These are phyloP conservation scores for Caenorhabditis macrosperma DNA, from an alignment of 2,888 invertebrate species.

Conservation along the genomic window DNA sequence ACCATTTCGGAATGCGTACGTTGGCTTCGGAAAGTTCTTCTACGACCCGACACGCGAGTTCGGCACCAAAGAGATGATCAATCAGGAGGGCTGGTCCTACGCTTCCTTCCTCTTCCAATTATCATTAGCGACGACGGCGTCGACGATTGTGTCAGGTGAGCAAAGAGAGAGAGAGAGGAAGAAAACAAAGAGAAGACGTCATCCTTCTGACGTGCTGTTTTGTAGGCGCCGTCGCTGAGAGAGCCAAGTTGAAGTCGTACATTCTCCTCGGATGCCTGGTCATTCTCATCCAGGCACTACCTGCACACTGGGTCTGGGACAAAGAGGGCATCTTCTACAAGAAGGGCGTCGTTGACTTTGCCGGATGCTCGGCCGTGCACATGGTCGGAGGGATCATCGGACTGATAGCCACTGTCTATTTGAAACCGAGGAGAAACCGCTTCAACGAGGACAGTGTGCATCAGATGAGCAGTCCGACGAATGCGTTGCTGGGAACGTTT, in stretches of 20 bases:
- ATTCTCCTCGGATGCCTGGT: constrained; percentile 76
- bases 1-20: constrained; percentile 71
- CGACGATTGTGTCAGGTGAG: constrained; percentile 78
- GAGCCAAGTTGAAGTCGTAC: constrained; percentile 77
- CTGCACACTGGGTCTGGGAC: constrained; percentile 82
- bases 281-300: constrained; percentile 79
- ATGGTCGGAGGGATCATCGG: constrained; percentile 78
- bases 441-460: constrained; percentile 72
- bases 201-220: constrained; percentile 9
- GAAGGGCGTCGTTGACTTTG: constrained; percentile 78
- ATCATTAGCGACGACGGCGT: constrained; percentile 77
- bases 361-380: constrained; percentile 81
- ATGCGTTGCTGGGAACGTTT: constrained; percentile 76
- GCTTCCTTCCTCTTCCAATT: constrained; percentile 78
- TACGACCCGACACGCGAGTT: constrained; percentile 74
- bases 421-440: constrained; percentile 73
- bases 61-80: constrained; percentile 52
- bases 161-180: neutral
- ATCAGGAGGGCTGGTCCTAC: constrained; percentile 77
- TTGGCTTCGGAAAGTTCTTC: constrained; percentile 78
- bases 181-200: neutral
- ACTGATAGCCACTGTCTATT: constrained; percentile 75
- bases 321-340: constrained; percentile 79
- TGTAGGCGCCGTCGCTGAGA: constrained; percentile 78
- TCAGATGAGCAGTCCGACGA: constrained; percentile 75